These are phyloP conservation scores for Lasioglossum villosulum DNA, from an alignment of 2,888 invertebrate species.

Conservation along the genomic window DNA sequence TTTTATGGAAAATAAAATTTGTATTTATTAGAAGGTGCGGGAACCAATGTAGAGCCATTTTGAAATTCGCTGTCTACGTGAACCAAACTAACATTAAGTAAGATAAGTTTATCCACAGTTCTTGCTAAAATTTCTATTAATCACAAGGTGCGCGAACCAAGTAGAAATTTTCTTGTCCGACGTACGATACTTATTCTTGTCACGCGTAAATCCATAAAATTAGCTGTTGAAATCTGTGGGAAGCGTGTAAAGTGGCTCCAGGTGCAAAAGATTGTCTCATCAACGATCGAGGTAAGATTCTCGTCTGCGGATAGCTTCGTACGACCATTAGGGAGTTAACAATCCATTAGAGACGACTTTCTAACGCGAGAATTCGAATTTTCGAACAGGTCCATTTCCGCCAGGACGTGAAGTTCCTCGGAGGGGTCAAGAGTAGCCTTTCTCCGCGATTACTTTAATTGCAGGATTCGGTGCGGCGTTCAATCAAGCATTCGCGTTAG, in stretches of 20 bases:
- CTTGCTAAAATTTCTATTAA: too few relatives aligned
- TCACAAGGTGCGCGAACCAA: too few relatives aligned
- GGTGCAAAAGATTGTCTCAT: background rate
- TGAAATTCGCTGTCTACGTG: too few relatives aligned
- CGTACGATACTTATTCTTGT: too few relatives aligned
- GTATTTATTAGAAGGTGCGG: too few relatives aligned
- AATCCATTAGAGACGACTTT: background rate
- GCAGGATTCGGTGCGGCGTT: background rate
- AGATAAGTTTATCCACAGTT: too few relatives aligned
- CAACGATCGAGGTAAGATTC: background rate
- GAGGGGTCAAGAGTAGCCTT: background rate
- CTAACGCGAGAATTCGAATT: slow-evolving; percentile 3
- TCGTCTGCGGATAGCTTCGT: background rate
- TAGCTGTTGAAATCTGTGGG: too few relatives aligned
- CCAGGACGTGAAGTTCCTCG: background rate
- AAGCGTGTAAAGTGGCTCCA: background rate
- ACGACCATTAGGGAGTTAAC: background rate
- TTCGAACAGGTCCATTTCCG: slow-evolving; percentile 7
- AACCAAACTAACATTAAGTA: too few relatives aligned
- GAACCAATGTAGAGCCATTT: too few relatives aligned
- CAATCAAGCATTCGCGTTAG: slow-evolving; percentile 17
- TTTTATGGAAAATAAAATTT: too few relatives aligned
- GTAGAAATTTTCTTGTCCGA: too few relatives aligned
- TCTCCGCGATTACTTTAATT: slow-evolving; percentile 23
- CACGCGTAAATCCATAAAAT: too few relatives aligned